phyloP scores from a whole-genome alignment of 2,888 invertebrate genomes.

The Erannis defoliaria region DNA sequence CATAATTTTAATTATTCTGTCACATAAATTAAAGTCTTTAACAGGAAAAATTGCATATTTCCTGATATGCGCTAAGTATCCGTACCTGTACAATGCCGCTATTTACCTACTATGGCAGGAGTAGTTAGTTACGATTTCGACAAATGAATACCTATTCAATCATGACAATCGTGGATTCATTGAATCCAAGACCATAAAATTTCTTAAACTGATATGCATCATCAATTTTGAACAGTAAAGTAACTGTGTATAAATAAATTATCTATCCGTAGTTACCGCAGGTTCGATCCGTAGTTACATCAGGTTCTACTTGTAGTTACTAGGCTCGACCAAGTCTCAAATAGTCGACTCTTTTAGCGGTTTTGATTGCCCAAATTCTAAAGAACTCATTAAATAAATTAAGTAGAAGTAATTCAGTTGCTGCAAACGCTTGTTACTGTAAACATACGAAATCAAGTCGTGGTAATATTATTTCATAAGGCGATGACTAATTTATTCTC shows the following conservation, averaged over 20 bases:
- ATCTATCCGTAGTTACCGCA: not conserved
- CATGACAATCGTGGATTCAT: not conserved
- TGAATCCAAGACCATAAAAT: not conserved
- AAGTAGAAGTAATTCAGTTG: constrained; percentile 18
- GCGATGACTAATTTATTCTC: constrained; percentile 21
- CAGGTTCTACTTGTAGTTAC: too few relatives aligned
- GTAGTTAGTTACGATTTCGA: not conserved
- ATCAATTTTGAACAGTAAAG: not conserved
- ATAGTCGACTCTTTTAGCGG: not conserved
- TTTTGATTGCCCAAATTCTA: constrained; percentile 17
- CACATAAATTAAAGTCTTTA: constrained; percentile 23
- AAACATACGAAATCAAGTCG: constrained; percentile 22
- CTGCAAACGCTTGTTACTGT: constrained; percentile 12
- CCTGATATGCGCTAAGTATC: constrained; percentile 39
- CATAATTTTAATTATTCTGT: not conserved
- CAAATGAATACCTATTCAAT: not conserved
- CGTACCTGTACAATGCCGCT: constrained; percentile 21
- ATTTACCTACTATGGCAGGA: not conserved
- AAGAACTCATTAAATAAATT: constrained; percentile 20
- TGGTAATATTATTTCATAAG: constrained; percentile 26
- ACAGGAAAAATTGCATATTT: constrained; percentile 40
- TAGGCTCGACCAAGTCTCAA: not conserved
- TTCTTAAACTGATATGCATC: too few relatives aligned
- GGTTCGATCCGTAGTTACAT: too few relatives aligned
- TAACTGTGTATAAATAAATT: not conserved